Percentiles rank a stretch among this genome's conserved stretches.
These are phyloP conservation scores for Monodelphis domestica DNA, from an alignment of 2,797 vertebrate genomes.

Conservation along the genomic window DNA sequence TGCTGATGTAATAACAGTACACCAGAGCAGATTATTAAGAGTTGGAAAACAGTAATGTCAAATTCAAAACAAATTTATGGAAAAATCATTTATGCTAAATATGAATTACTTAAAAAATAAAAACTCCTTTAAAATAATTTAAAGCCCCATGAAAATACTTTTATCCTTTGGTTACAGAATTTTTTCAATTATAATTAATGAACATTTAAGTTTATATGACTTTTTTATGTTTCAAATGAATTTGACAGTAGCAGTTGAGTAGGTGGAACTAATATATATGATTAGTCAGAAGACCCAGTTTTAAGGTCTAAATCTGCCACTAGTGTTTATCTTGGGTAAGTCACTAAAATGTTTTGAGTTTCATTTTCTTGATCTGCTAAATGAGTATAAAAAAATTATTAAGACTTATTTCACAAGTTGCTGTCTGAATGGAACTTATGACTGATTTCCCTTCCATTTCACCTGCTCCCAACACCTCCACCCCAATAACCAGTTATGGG, in stretches of 20 bases:
- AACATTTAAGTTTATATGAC: conserved; percentile 11
- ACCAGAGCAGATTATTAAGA: conserved; percentile 49
- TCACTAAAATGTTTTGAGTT: neutral
- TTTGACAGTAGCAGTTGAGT: neutral
- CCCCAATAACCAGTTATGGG: neutral
- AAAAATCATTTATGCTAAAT: conserved; percentile 28
- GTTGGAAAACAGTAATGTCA: neutral
- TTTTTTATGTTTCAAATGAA: conserved; percentile 25
- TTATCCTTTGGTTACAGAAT: neutral
- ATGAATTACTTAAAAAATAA: neutral
- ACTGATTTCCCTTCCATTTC: too few relatives aligned
- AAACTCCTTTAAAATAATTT: neutral
- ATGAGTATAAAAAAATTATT: neutral
- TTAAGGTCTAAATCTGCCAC: neutral
- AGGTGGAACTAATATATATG: neutral
- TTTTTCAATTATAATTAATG: neutral
- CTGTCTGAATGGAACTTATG: neutral
- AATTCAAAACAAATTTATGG: conserved; percentile 8
- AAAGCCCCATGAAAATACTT: conserved; percentile 43
- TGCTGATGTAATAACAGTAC: conserved; percentile 55
- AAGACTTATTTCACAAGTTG: neutral
- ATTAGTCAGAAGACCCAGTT: neutral
- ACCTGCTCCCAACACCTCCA: too few relatives aligned
- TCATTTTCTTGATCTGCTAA: neutral
- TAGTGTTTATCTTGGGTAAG: neutral